Evolutionary conservation across 1,140 invertebrate genomes (phyloP), one percentile per base, ranked within the genome.

Genomic region (Anoplophora glabripennis): DNA sequence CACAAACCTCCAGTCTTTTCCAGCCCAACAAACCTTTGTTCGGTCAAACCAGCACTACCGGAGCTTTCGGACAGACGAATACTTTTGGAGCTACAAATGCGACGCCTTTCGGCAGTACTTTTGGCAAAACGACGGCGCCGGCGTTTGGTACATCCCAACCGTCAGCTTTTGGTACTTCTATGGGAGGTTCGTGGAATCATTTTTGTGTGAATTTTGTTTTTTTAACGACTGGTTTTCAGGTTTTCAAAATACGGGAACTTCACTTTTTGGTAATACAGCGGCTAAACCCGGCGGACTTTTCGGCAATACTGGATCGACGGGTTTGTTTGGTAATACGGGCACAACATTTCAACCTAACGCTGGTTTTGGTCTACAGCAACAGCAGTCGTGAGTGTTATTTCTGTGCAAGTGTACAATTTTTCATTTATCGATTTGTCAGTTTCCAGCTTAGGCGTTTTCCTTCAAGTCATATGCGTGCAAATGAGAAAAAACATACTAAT

Each of bases 11-110:
- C 15, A 67, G 48, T 52, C 57, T 78, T 65, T 73, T 72, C 67
- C 65, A 65, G 55, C 53, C 59, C 8, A 57, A 75, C 11, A 75
- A 78, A 37, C 68, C 74, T 17, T 71, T 71, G 40, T 80, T 87
- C 68, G 77, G 79, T n/a, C 73, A 81, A 36, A 75, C 81, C 1
- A 80, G 82, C 5, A 79, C 81, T 4, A 80, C 80, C 0, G 81
- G 64, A 56, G 53, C 14, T 8, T 82, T 82, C 58, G 77, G 78
- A 12, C 77, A 77, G 60, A 61, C 76, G 5, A 11, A 74, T 69
- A 40, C 65, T 80, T 75, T 77, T 11, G 70, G 78, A 7, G 81
- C 77, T 0, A 69, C 76, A 1, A 65, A 60, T 0, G 41, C 51
- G 40, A 51, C 71, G 1, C 72, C 68, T 4, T 79, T 79, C 55